These are phyloP conservation scores for Xenopus petersii DNA, from an alignment of 2,797 vertebrate genomes.

Conservation along the genomic window DNA sequence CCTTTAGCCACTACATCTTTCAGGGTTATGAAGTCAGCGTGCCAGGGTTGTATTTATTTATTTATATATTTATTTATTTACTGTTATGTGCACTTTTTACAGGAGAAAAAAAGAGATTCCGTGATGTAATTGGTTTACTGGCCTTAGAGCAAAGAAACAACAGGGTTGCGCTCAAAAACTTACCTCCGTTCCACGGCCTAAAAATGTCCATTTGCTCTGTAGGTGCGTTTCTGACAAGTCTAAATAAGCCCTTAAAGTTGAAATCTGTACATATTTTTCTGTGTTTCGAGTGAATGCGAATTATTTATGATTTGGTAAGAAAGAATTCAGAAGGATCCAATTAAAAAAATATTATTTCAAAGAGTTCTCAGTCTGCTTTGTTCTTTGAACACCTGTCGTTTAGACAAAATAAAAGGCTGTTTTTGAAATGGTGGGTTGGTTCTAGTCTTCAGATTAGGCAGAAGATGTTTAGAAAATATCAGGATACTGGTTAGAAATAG, in stretches of 20 bases:
- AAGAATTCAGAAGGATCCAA: slow-evolving; percentile 29
- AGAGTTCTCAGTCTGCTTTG: not conserved
- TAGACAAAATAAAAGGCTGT: no score
- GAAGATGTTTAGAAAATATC: no score
- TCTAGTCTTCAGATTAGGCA: no score
- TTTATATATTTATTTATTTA: slow-evolving; percentile 68
- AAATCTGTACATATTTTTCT: slow-evolving; percentile 40
- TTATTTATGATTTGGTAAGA: slow-evolving; percentile 48
- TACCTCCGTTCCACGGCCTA: slow-evolving; percentile 29
- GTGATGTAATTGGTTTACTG: not conserved
- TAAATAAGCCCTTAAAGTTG: slow-evolving; percentile 23
- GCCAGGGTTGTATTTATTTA: slow-evolving; percentile 65
- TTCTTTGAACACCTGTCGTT: no score
- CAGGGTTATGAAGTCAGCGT: slow-evolving; percentile 19
- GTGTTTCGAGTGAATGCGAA: slow-evolving; percentile 30
- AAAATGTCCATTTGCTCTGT: slow-evolving; percentile 12
- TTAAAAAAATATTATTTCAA: slow-evolving; percentile 12
- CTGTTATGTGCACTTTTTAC: slow-evolving; percentile 65
- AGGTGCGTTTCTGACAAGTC: slow-evolving; percentile 14
- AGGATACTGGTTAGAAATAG: no score
- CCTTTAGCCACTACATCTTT: not conserved
- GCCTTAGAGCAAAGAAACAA: not conserved
- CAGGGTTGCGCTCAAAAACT: not conserved
- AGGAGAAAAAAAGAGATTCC: not conserved
- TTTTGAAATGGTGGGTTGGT: no score